Evolutionary conservation across 1,140 invertebrate species (phyloP), one percentile per base, ranked within the genome.

Genomic region (Hypothenemus hampei): DNA sequence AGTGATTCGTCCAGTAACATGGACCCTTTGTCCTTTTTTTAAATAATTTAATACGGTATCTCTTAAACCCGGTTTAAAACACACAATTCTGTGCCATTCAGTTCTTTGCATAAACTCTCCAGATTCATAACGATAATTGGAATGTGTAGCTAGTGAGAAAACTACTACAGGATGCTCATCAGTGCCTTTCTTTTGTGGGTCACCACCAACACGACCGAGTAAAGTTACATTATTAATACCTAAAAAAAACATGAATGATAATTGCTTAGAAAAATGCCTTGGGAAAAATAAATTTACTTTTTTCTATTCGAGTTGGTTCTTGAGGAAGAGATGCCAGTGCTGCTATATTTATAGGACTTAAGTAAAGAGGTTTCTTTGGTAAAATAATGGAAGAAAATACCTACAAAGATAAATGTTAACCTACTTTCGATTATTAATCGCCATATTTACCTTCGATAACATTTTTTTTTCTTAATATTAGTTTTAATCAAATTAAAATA

Each of bases 111-210:
- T 71, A 63, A 86, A 77, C 65, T 91, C 86, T 15, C 89, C 89
- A 72, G 76, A 80, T 65, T 82, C 80, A 73, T 83, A 83, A 62
- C 83, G 85, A 65, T 89, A 93, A 72, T 89, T 91, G 8, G 80
- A 81, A 65, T 93, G 87, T 21, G 93, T 97, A 3, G 93, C 93
- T 37, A 97, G 60, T 7, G 91, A 91, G 74, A 97, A 96, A 45
- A 89, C 80, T 37, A 93, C 82, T 18, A 94, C 87, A 8, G 92
- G 92, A 73, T 91, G 89, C 46, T 87, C 78, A 60, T 84, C 78
- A 7, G 76, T 80, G 0, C 93, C 93, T 56, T 91, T 78, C 64
- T 84, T 81, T 68, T 93, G 88, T 18, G 93, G 89, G 70, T 93
- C 87, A 19, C 75, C 81, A 2, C 93, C 93, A 39, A 89, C 86